phyloP scores from a whole-genome alignment of 2,113 vertebrate genomes.

The Leptosomus discolor region DNA sequence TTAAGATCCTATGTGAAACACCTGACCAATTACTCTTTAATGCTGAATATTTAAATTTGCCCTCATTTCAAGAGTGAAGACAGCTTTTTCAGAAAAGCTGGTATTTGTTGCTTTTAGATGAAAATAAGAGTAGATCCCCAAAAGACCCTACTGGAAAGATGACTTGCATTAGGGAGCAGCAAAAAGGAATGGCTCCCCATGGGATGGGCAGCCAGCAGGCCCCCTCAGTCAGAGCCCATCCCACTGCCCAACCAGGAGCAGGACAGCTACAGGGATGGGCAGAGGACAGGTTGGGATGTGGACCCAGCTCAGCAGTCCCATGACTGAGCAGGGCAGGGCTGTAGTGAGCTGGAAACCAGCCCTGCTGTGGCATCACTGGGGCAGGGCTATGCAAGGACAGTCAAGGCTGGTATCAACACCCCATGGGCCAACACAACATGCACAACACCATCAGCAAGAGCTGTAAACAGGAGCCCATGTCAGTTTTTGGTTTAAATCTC shows the following conservation, averaged over 20 bases:
- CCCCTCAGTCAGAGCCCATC: background rate
- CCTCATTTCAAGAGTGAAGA: background rate
- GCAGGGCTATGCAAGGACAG: background rate
- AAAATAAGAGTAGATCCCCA: background rate
- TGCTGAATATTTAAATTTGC: background rate
- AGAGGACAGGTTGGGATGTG: fast-evolving
- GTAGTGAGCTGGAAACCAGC: background rate
- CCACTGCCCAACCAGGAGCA: background rate
- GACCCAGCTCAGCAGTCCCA: fast-evolving
- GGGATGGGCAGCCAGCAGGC: background rate
- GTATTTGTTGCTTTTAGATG: background rate
- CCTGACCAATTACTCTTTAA: background rate
- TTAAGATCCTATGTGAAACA: background rate
- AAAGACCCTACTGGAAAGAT: background rate
- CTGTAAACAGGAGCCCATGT: background rate
- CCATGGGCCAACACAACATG: background rate
- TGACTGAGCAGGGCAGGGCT: background rate
- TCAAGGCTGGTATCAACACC: background rate
- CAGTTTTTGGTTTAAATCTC: background rate
- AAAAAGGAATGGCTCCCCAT: background rate
- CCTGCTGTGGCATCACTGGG: background rate
- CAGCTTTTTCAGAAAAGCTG: background rate
- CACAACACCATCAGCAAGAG: background rate
- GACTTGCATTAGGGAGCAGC: background rate
- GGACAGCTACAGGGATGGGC: fast-evolving